Evolutionary conservation across 2,888 invertebrate species (phyloP).

Genomic region (Pemphredon lugubris): DNA sequence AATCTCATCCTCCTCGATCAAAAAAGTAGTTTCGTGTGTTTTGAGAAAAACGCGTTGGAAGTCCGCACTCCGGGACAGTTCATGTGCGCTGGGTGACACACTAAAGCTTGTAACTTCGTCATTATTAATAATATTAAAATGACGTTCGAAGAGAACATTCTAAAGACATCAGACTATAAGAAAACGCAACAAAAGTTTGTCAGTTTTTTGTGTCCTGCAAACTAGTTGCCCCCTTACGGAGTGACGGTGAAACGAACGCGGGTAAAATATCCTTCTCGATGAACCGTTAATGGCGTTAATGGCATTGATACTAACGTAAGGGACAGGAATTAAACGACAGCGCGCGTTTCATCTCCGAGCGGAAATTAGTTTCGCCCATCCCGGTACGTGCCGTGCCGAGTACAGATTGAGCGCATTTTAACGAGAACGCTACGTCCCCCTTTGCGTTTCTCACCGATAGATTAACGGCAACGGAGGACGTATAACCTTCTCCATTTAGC

Average conservation of each 20-base stretch:
- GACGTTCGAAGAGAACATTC: too few species aligned
- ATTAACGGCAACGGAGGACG: slow-evolving; percentile 51
- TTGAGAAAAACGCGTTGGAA: too few species aligned
- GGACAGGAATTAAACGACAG: slow-evolving; percentile 6
- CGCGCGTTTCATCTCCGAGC: slow-evolving; percentile 61
- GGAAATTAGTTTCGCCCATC: slow-evolving; percentile 66
- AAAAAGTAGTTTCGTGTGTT: too few species aligned
- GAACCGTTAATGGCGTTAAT: slow-evolving; percentile 26
- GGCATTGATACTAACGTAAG: background rate
- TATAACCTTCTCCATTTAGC: slow-evolving; percentile 32
- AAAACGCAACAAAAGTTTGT: too few species aligned
- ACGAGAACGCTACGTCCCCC: slow-evolving; percentile 53
- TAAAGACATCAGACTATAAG: too few species aligned
- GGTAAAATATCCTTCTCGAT: slow-evolving; percentile 18
- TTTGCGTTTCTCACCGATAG: slow-evolving; percentile 49
- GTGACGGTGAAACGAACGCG: background rate
- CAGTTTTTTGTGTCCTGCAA: too few species aligned
- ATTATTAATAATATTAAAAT: too few species aligned
- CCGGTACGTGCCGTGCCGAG: slow-evolving; percentile 51
- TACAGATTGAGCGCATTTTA: slow-evolving; percentile 52
- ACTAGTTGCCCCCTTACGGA: too few species aligned
- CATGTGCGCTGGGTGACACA: too few species aligned
- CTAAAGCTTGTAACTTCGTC: too few species aligned
- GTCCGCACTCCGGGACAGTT: too few species aligned
- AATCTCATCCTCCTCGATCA: too few species aligned